Conservation (phyloP, 1,140 invertebrate species). For the Saxidomus purpurata region DNA sequence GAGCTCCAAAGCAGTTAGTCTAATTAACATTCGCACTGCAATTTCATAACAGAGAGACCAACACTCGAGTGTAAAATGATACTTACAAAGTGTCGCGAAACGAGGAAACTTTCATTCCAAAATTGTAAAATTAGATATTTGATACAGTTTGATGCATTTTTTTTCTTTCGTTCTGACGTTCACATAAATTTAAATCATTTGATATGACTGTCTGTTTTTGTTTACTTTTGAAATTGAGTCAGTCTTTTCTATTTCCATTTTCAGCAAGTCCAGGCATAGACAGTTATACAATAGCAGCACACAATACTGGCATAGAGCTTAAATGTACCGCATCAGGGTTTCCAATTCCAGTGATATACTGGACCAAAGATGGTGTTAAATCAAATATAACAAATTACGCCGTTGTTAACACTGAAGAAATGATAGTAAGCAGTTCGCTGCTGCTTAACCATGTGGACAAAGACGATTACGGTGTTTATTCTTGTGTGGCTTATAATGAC, state of each 20-base stretch:
- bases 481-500: constrained; percentile 88
- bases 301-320: constrained; percentile 65
- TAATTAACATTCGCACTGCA: no score
- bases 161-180: no score
- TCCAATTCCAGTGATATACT: constrained; percentile 75
- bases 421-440: constrained; percentile 85
- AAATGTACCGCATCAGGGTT: constrained; percentile 80
- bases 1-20: no score
- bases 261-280: not conserved
- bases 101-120: no score
- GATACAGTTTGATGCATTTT: no score
- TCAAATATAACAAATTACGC: not conserved
- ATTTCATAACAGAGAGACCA: no score
- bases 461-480: constrained; percentile 90
- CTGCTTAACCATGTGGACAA: constrained; percentile 88
- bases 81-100: no score
- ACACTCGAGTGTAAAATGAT: no score
- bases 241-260: not conserved
- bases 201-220: no score
- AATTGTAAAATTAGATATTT: no score
- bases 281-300: not conserved
- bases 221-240: not conserved
- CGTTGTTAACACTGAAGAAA: not conserved
- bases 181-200: no score
- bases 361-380: constrained; percentile 76